Evolutionary conservation across 2,113 vertebrate genomes (phyloP).

Genomic region (Taxidea taxus): DNA sequence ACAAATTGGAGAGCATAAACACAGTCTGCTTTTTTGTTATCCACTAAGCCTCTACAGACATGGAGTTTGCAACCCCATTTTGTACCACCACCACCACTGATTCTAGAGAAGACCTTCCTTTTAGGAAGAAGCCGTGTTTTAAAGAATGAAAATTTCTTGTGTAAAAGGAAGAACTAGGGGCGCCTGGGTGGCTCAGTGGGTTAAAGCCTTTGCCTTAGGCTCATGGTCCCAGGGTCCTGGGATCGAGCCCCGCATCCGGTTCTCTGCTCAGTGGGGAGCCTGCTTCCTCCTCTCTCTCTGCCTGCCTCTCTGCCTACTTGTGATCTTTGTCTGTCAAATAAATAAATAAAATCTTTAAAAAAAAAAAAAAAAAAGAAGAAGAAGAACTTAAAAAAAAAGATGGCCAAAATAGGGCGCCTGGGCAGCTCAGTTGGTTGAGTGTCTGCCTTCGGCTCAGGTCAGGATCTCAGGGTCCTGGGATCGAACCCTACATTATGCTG

Average conservation of each 20-base stretch:
- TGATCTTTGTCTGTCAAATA: too few relatives aligned
- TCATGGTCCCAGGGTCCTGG: background rate
- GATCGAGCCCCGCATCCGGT: background rate
- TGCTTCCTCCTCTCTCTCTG: background rate
- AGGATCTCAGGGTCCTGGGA: too few relatives aligned
- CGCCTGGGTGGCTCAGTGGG: background rate
- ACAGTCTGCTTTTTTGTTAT: background rate
- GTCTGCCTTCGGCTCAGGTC: too few relatives aligned
- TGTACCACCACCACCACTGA: background rate
- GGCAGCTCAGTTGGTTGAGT: too few relatives aligned
- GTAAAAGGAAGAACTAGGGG: background rate
- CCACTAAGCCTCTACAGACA: background rate
- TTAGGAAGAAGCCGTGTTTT: background rate
- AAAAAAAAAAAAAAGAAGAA: too few relatives aligned
- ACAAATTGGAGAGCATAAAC: background rate
- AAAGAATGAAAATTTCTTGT: slow-evolving; percentile 14
- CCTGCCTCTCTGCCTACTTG: too few relatives aligned
- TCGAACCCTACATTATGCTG: too few relatives aligned
- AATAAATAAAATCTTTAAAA: too few relatives aligned
- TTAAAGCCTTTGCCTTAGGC: background rate
- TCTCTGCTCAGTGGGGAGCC: background rate
- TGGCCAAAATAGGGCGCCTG: too few relatives aligned
- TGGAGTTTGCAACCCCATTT: background rate
- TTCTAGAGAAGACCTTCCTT: background rate
- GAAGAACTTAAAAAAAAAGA: too few relatives aligned